phyloP scores from a whole-genome alignment of 2,797 vertebrate species.

The Balearica regulorum region DNA sequence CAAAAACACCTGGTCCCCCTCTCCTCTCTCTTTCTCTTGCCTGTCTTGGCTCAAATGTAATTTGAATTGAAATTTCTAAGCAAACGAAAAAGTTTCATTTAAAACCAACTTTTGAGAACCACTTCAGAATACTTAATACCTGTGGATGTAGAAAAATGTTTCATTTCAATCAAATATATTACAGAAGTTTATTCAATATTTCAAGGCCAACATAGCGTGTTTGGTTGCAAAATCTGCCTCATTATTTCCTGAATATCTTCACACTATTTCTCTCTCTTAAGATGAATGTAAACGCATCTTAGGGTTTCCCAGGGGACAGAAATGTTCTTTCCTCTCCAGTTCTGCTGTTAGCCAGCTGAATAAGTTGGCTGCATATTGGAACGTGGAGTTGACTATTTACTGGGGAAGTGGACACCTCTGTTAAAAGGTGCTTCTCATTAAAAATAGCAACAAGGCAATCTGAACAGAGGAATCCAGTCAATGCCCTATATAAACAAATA shows the following conservation, averaged over 20 bases:
- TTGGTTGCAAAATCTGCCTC: background rate
- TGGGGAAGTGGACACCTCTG: background rate
- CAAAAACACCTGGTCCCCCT: background rate
- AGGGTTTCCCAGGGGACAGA: background rate
- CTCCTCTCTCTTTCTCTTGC: background rate
- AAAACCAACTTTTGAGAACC: background rate
- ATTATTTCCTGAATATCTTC: background rate
- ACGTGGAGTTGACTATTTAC: background rate
- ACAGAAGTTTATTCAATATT: background rate
- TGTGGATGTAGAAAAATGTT: background rate
- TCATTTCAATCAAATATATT: background rate
- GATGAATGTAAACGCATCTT: background rate
- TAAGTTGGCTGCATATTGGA: background rate
- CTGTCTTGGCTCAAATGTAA: background rate
- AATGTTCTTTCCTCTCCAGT: background rate
- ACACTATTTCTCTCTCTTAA: background rate
- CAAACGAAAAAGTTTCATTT: background rate
- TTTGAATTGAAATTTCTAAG: background rate
- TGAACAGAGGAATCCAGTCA: background rate
- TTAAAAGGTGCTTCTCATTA: background rate
- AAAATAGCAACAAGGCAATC: background rate
- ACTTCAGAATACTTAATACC: background rate
- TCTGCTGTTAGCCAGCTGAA: background rate
- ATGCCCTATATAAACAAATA: background rate
- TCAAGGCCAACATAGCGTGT: background rate